Percentiles rank a stretch among this genome's conserved stretches.
Conservation (phyloP, 2,113 vertebrate genomes). For the Caranx melampygus region DNA sequence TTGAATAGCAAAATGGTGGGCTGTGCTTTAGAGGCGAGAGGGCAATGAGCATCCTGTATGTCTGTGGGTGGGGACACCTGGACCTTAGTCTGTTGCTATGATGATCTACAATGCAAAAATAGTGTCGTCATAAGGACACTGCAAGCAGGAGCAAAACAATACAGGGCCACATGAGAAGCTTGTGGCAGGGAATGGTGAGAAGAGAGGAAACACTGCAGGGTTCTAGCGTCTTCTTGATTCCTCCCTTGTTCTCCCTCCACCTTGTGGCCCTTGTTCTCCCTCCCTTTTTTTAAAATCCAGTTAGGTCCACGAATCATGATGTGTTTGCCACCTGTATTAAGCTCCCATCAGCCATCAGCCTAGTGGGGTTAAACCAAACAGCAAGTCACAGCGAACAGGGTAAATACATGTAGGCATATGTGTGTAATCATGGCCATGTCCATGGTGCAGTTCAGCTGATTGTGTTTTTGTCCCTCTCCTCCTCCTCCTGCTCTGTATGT, state of each 20-base stretch:
- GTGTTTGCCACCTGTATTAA: conserved; percentile 41
- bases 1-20: conserved; percentile 57
- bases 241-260: conserved; percentile 13
- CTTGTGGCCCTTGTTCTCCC: not conserved
- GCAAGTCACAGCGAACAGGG: conserved; percentile 39
- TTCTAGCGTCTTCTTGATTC: not conserved
- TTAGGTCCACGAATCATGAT: conserved; percentile 34
- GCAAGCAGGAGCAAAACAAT: conserved; percentile 55
- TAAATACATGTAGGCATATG: conserved; percentile 49
- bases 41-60: conserved; percentile 36
- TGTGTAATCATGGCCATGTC: conserved; percentile 60
- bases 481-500: conserved; percentile 62
- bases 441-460: conserved; percentile 60
- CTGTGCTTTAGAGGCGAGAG: conserved; percentile 33
- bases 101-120: conserved; percentile 45
- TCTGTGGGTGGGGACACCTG: conserved; percentile 57
- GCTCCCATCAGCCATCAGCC: conserved; percentile 35
- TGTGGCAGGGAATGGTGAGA: conserved; percentile 29
- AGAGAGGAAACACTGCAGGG: conserved; percentile 26
- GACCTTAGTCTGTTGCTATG: conserved; percentile 43
- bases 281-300: conserved; percentile 11
- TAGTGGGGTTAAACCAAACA: conserved; percentile 44
- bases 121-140: conserved; percentile 47
- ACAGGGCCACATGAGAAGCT: conserved; percentile 47
- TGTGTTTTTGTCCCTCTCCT: conserved; percentile 56